Evolutionary conservation across 2,888 invertebrate species (phyloP).

Genomic region (Apodemia duryi): DNA sequence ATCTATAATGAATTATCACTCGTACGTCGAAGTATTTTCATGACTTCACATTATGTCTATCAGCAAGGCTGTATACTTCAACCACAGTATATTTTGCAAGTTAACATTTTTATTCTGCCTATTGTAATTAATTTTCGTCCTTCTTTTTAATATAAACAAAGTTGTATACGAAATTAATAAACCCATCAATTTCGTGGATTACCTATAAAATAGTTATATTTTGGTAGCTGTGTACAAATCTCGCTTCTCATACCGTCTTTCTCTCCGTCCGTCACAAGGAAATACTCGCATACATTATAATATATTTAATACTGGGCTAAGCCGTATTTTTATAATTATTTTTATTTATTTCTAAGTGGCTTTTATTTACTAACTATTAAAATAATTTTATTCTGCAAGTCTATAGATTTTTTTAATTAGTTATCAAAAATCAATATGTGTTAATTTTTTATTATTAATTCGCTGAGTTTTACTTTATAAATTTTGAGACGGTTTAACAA

Average conservation of each 20-base stretch:
- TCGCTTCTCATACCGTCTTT: slow-evolving; percentile 32
- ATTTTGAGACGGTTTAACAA: slow-evolving; percentile 24
- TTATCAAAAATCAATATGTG: background rate
- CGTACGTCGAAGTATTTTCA: background rate
- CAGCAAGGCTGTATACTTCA: background rate
- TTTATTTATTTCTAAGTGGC: background rate
- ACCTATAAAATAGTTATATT: slow-evolving; percentile 21
- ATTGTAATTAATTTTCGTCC: background rate
- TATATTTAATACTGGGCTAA: background rate
- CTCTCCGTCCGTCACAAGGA: slow-evolving; percentile 28
- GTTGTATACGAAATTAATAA: background rate
- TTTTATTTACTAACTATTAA: no score
- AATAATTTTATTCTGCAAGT: background rate
- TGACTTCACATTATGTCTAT: background rate
- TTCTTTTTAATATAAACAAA: no score
- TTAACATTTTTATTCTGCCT: slow-evolving; percentile 2
- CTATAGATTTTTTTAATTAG: background rate
- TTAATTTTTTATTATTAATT: background rate
- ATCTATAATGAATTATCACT: background rate
- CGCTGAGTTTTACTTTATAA: background rate
- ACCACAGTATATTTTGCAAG: slow-evolving; percentile 4
- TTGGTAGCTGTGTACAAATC: slow-evolving; percentile 27
- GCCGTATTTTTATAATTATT: background rate
- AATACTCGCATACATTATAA: slow-evolving; percentile 3
- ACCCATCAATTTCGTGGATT: slow-evolving; percentile 19